Percentiles rank a stretch among this genome's conserved stretches.
Conservation (phyloP, 2,888 invertebrate species). For the Eilema sororculum region DNA sequence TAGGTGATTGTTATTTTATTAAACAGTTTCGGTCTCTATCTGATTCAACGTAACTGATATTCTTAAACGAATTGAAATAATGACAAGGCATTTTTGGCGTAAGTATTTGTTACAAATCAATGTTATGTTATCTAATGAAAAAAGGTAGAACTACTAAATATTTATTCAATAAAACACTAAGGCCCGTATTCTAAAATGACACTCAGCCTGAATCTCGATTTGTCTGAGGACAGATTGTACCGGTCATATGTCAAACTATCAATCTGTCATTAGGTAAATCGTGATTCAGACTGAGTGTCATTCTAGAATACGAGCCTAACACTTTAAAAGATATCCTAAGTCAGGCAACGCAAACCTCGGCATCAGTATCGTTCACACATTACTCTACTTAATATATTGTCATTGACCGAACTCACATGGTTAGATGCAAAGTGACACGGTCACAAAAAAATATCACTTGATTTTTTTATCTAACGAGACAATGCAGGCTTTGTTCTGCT, state of each 20-base stretch:
- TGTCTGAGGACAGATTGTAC: too few species aligned
- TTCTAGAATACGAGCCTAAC: too few species aligned
- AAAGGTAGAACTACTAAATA: background rate
- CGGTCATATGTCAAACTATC: too few species aligned
- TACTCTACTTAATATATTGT: background rate
- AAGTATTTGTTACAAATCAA: background rate
- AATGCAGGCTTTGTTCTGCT: conserved; percentile 67
- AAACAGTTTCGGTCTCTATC: too few species aligned
- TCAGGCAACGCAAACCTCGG: background rate
- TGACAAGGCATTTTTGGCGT: background rate
- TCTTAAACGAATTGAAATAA: background rate
- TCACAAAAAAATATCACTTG: conserved; percentile 41
- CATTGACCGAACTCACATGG: background rate
- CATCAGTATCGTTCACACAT: background rate
- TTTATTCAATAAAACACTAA: background rate
- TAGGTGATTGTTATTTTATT: too few species aligned
- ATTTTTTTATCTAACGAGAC: conserved; percentile 55
- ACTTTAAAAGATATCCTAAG: background rate
- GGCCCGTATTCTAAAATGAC: too few species aligned
- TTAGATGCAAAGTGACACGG: conserved; percentile 12
- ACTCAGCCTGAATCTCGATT: too few species aligned
- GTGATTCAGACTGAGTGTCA: too few species aligned
- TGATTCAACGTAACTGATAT: background rate
- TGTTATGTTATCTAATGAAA: background rate
- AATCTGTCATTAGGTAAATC: too few species aligned